These are phyloP conservation scores for Hemiscyllium ocellatum DNA, from an alignment of 2,113 vertebrate species.

Conservation along the genomic window DNA sequence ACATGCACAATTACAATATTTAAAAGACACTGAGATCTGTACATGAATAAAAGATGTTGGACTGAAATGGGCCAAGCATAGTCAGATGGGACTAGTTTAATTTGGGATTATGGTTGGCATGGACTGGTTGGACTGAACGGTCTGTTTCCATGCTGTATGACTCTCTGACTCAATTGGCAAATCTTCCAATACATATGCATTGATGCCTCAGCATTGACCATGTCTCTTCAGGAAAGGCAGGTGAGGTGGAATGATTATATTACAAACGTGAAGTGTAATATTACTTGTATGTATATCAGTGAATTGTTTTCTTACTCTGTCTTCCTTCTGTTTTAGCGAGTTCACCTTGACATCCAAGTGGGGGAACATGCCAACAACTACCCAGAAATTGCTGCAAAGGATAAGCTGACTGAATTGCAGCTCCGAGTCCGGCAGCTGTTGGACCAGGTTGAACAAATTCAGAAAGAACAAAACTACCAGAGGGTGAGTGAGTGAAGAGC, in stretches of 20 bases:
- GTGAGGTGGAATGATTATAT: neutral
- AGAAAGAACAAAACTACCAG: conserved; percentile 95
- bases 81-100: no score
- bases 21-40: no score
- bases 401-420: conserved; percentile 87
- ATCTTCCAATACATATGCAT: neutral
- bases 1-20: no score
- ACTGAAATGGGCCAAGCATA: no score
- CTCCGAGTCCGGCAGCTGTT: conserved; percentile 80
- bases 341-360: conserved; percentile 87
- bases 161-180: neutral
- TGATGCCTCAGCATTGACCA: neutral
- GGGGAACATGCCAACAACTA: conserved; percentile 94
- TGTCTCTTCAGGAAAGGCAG: neutral
- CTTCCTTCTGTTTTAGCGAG: conserved; percentile 57
- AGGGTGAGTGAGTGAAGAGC: conserved; percentile 61
- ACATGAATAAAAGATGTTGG: no score
- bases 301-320: neutral
- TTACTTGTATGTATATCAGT: neutral
- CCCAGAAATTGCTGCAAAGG: conserved; percentile 88
- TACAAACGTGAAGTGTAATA: neutral
- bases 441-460: conserved; percentile 90
- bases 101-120: no score
- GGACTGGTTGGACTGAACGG: no score
- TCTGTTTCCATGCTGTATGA: no score